Evolutionary conservation across 2,888 invertebrate genomes (phyloP), one percentile per base, ranked within the genome.

Genomic region (Mesochorus sp.): DNA sequence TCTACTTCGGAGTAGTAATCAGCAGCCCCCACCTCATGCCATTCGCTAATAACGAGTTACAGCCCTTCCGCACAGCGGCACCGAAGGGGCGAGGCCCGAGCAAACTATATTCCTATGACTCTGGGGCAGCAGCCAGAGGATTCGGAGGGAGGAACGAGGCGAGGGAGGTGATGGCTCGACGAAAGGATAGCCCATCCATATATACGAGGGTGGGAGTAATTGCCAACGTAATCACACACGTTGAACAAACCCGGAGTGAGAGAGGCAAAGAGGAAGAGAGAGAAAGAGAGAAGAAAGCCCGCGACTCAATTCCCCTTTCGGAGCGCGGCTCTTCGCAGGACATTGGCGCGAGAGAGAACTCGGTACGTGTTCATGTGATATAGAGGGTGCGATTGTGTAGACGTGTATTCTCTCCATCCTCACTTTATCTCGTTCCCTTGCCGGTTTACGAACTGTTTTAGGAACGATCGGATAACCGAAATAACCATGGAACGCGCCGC

Each of bases 221-320:
- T 89, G 88, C 89, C 86, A 88, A 88, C 88, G 87, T 87, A 89
- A 88, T 88, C 88, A 88, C 87, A 88, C 86, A 88, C 86, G 86
- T 84, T 85, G 85, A 86, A 88, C 85, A 87, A 87, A 87, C 87
- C 84, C 51, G 77, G 47, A 53, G 61, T 28, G 26, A 8, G 8
- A 55, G n/a, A 24, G 26, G n/a, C n/a, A 26, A 17, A 49, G 39
- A 42, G 19, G 37, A 6, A 47, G 44, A 68, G 34, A 34, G 21
- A n/a, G n/a, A n/a, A n/a, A 64, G 44, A 57, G 31, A 44, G 34
- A 49, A 42, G 31, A 55, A 19, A 26, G 24, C 68, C 83, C 78
- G 68, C 64, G 49, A 49, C 72, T 55, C 66, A 57, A 34, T 34
- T 39, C 57, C 76, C 66, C 47, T 66, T 47, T 14, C 28, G 21